Conservation (phyloP, 2,113 vertebrate species). For the Phrynocephalus versicolor region DNA sequence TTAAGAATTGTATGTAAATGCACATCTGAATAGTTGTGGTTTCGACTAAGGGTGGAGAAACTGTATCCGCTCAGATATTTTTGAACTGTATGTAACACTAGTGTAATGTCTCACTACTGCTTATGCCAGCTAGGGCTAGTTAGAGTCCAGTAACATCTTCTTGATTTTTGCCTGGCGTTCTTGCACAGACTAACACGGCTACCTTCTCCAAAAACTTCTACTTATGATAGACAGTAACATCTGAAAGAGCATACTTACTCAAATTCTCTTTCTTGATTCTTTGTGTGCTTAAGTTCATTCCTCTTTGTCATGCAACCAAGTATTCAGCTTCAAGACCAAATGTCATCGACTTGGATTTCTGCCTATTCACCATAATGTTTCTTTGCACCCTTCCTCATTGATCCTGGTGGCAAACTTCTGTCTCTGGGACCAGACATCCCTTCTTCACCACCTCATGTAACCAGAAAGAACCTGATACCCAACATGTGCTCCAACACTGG, state of each 20-base stretch:
- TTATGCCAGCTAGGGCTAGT: too few species aligned
- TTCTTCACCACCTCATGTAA: neutral
- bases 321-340: neutral
- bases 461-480: neutral
- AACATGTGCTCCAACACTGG: too few species aligned
- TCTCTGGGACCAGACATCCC: neutral
- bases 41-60: too few species aligned
- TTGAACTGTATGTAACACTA: too few species aligned
- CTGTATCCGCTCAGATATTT: too few species aligned
- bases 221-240: too few species aligned
- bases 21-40: neutral
- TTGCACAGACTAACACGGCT: too few species aligned
- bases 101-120: too few species aligned
- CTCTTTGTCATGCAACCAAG: neutral
- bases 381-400: too few species aligned
- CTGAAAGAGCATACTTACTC: neutral
- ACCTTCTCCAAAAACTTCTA: too few species aligned
- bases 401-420: neutral
- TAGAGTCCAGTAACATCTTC: too few species aligned
- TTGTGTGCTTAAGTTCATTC: neutral
- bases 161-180: too few species aligned
- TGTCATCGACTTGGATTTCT: neutral
- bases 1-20: neutral
- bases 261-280: neutral
- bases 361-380: neutral